A percentile compares a stretch with the other conserved stretches of the same genome.
Conservation (phyloP, 2,888 invertebrate genomes). For the Perizoma flavofasciatum region DNA sequence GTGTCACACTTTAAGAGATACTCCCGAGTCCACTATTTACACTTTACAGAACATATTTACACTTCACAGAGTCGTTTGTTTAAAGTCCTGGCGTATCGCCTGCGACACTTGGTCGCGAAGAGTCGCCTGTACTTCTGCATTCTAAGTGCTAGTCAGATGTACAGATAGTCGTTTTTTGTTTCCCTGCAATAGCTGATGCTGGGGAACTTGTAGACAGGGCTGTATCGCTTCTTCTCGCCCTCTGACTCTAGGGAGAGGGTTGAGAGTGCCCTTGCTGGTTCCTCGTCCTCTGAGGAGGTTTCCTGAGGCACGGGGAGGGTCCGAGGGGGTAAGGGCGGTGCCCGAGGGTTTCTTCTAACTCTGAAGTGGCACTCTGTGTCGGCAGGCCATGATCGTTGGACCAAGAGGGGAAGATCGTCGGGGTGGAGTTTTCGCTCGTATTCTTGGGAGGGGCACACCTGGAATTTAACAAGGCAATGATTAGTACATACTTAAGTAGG, state of each 20-base stretch:
- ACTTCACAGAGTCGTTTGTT: constrained; percentile 64
- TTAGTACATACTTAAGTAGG: background rate
- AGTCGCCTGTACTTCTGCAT: constrained; percentile 43
- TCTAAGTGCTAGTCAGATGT: constrained; percentile 70
- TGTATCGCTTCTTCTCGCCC: constrained; percentile 69
- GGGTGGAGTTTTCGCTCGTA: constrained; percentile 95
- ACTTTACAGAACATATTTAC: constrained; percentile 68
- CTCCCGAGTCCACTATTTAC: constrained; percentile 53
- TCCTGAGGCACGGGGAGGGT: constrained; percentile 62
- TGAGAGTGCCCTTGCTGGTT: constrained; percentile 69
- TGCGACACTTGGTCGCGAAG: constrained; percentile 38
- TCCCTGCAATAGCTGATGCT: constrained; percentile 76
- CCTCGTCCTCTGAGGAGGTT: constrained; percentile 59
- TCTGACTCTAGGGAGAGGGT: constrained; percentile 76
- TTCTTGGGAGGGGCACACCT: constrained; percentile 90
- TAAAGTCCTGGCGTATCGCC: constrained; percentile 45
- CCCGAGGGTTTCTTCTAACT: constrained; percentile 91
- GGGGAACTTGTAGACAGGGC: constrained; percentile 78
- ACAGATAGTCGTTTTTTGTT: constrained; percentile 77
- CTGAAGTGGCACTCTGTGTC: constrained; percentile 91
- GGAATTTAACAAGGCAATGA: constrained; percentile 42
- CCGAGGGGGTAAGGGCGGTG: constrained; percentile 89
- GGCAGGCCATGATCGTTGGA: constrained; percentile 89
- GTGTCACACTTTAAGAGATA: constrained; percentile 64
- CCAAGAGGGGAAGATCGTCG: constrained; percentile 92